These are phyloP conservation scores for Pantherophis alleghaniensis DNA, from an alignment of 2,797 vertebrate genomes.

Conservation along the genomic window DNA sequence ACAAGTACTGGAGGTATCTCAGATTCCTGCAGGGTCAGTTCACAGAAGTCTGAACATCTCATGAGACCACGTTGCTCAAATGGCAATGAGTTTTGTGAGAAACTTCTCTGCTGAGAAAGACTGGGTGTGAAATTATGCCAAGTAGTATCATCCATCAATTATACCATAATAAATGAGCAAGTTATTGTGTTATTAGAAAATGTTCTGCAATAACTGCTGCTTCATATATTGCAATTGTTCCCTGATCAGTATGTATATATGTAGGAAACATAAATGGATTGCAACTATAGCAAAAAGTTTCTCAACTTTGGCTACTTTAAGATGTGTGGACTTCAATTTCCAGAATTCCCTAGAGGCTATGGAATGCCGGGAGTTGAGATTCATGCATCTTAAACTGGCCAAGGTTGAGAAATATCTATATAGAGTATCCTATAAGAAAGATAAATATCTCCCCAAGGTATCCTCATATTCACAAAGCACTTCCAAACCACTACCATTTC, in stretches of 20 bases:
- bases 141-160: not conserved
- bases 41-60: not conserved
- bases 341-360: not conserved
- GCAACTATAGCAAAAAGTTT: not conserved
- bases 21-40: not conserved
- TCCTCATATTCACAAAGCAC: not conserved
- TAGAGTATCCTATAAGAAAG: not conserved
- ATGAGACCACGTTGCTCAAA: not conserved
- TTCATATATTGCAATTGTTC: not conserved
- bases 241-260: not conserved
- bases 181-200: not conserved
- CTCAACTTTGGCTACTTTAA: not conserved
- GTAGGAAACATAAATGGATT: not conserved
- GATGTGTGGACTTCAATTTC: not conserved
- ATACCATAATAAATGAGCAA: not conserved
- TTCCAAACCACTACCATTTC: not conserved
- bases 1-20: not conserved
- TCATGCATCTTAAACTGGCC: not conserved
- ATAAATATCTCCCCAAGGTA: not conserved
- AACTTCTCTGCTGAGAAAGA: not conserved
- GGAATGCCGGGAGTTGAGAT: not conserved
- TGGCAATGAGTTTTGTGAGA: not conserved
- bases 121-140: not conserved
- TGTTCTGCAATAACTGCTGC: not conserved
- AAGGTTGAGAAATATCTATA: not conserved